Base-by-base conservation (phyloP, 2,797 vertebrate genomes). In the Micrastur ruficollis region DNA sequence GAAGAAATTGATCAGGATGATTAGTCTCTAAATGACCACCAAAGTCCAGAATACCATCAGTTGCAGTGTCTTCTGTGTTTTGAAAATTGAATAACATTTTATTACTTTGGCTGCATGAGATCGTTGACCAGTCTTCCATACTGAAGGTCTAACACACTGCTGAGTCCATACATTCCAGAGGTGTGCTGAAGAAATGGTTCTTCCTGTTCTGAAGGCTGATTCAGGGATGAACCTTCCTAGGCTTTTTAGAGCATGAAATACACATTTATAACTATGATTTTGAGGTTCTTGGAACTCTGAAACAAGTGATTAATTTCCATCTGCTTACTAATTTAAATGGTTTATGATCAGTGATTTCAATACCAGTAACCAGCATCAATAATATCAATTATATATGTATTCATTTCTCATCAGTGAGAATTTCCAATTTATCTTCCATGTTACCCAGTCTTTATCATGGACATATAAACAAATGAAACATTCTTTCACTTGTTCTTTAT, bases 131-230 rank as follows among this genome's bases (percentile, higher is more conserved):
- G 1, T 58, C 34, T 56, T 53, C 31, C 16, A 4, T 19, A 49
- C 7, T 23, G 25, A 31, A 52, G 19, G 46, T 91, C 38, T 55
- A 27, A 31, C 0, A 0, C 1, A 3, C 23, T 49, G 66, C 42
- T 81, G 32, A 56, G 25, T 22, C 72, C 32, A 1, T 44, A 4
- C 9, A 8, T 59, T 80, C 26, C 36, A 67, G 23, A 22, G 36
- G 13, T 32, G 27, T 22, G 14, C 4, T 59, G 29, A 61, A 61
- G 50, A 42, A 42, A 71, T 1, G 5, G 10, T n/a, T 81, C 14
- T 59, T 59, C 11, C 18, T 71, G 12, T 67, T 83, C 46, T 61
- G 11, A 40, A 46, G 25, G 19, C 16, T 40, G 23, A 3, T 73
- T 47, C 50, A 70, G 50, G 14, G 13, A 44, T 36, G 21, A 80